Conservation (phyloP, 2,113 vertebrate genomes). For the Tetrao urogallus region DNA sequence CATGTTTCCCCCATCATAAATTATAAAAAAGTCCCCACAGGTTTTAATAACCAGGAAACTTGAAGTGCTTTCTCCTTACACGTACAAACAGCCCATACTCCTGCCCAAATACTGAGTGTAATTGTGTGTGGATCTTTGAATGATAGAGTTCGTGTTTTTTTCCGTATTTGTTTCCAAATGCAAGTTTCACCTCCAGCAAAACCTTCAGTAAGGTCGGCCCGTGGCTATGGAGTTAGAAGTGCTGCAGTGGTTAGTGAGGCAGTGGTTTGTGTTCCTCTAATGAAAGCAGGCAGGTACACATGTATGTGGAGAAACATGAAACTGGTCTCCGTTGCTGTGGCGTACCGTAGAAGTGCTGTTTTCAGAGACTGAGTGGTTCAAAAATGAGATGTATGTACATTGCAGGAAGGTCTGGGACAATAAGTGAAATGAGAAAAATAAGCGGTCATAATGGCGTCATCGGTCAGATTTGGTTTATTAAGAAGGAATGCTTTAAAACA, state of each 20-base stretch:
- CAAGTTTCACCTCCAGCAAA: background rate
- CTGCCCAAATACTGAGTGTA: accelerated
- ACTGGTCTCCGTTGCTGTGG: accelerated
- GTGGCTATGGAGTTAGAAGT: accelerated
- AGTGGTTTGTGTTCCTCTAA: background rate
- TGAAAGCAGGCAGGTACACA: background rate
- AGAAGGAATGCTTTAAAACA: background rate
- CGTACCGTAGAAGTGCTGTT: background rate
- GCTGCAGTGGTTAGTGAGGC: accelerated
- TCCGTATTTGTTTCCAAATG: background rate
- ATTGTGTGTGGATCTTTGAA: background rate
- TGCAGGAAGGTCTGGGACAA: background rate
- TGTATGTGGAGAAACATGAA: background rate
- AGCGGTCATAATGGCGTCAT: background rate
- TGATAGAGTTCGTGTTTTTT: background rate
- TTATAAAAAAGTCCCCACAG: constrained; percentile 45
- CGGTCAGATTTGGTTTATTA: background rate
- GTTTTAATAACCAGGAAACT: constrained; percentile 17
- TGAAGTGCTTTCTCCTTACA: constrained; percentile 29
- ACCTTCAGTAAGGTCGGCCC: background rate
- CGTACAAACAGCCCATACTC: background rate
- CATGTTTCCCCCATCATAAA: constrained; percentile 9
- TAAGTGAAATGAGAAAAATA: background rate
- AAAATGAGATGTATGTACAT: accelerated
- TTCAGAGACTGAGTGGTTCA: background rate